These are phyloP conservation scores for Noctua comes DNA, from an alignment of 2,888 invertebrate genomes.

Conservation along the genomic window DNA sequence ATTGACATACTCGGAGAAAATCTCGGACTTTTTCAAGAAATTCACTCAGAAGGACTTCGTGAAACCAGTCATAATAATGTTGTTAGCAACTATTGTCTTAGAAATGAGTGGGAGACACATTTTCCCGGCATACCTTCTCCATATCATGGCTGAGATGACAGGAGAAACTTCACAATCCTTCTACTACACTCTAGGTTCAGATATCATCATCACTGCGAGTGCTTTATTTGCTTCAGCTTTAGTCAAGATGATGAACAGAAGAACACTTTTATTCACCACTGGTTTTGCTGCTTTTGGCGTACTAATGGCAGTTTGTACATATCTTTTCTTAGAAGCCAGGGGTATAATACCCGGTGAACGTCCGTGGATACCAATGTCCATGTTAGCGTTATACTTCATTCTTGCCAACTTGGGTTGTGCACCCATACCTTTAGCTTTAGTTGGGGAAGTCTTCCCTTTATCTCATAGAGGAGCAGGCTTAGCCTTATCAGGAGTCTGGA, in stretches of 20 bases:
- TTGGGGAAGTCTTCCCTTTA: slow-evolving; percentile 76
- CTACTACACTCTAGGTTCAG: slow-evolving; percentile 73
- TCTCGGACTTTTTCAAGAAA: slow-evolving; percentile 43
- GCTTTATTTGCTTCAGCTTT: slow-evolving; percentile 71
- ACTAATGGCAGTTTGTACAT: slow-evolving; percentile 66
- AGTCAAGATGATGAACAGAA: slow-evolving; percentile 72
- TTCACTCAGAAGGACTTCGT: slow-evolving; percentile 58
- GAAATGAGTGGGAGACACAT: slow-evolving; percentile 75
- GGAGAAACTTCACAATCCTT: slow-evolving; percentile 69
- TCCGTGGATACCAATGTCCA: slow-evolving; percentile 65
- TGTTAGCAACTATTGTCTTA: slow-evolving; percentile 68
- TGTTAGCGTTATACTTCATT: slow-evolving; percentile 73
- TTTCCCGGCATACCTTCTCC: slow-evolving; percentile 73
- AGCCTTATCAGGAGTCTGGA: slow-evolving; percentile 69
- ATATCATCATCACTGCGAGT: slow-evolving; percentile 72
- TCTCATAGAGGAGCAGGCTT: slow-evolving; percentile 73
- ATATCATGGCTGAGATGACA: slow-evolving; percentile 71
- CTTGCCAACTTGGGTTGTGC: slow-evolving; percentile 76
- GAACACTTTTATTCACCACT: slow-evolving; percentile 72
- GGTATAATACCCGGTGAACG: slow-evolving; percentile 66
- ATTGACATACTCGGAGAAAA: slow-evolving; percentile 9
- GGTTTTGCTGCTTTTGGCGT: slow-evolving; percentile 70
- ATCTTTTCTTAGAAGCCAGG: slow-evolving; percentile 66
- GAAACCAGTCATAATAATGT: slow-evolving; percentile 71
- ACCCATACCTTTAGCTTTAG: slow-evolving; percentile 73